A percentile compares a stretch with the other conserved stretches of the same genome.
phyloP scores from a whole-genome alignment of 2,113 vertebrate genomes.

The Danio rerio region GRCz12tu NC_133190.1:11607501-11608000 shows the following conservation, averaged over 20 bases:
- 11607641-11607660: neutral
- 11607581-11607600: too few species aligned
- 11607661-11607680: neutral
- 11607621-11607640: neutral
- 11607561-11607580: too few species aligned
- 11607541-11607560: too few species aligned
- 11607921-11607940: slow-evolving; percentile 66
- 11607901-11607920: slow-evolving; percentile 64
- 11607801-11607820: slow-evolving; percentile 45
- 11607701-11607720: neutral
- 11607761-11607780: neutral
- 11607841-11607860: slow-evolving; percentile 69
- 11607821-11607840: slow-evolving; percentile 56
- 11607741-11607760: neutral
- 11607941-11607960: slow-evolving; percentile 70
- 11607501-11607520: too few species aligned
- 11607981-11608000: slow-evolving; percentile 26
- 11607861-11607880: slow-evolving; percentile 69
- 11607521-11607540: too few species aligned
- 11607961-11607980: slow-evolving; percentile 57
- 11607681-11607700: neutral
- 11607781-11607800: slow-evolving; percentile 23
- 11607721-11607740: neutral
- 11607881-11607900: slow-evolving; percentile 59
- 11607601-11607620: too few species aligned